A percentile compares a stretch with the other conserved stretches of the same genome.
These are phyloP conservation scores for Leucozona laternaria DNA, from an alignment of 2,888 invertebrate species.

Conservation along the genomic window DNA sequence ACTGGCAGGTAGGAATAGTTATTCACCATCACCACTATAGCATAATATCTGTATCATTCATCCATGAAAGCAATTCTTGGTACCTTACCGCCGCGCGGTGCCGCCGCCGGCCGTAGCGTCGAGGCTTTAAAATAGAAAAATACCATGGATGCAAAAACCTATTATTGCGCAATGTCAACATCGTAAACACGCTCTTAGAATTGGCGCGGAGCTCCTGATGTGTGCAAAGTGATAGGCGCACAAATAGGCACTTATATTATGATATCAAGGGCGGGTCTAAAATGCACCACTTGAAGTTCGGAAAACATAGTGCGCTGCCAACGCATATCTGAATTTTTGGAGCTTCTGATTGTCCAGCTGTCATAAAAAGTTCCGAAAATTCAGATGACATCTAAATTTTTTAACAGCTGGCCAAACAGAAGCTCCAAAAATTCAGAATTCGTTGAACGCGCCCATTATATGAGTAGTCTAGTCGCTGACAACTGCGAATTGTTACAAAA, in stretches of 20 bases:
- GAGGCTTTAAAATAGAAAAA: not conserved
- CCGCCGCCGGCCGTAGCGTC: too few relatives aligned
- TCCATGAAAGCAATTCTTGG: slow-evolving; percentile 66
- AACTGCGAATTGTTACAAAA: too few relatives aligned
- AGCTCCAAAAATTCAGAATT: too few relatives aligned
- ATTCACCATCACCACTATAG: not conserved
- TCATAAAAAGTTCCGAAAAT: too few relatives aligned
- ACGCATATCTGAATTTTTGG: too few relatives aligned
- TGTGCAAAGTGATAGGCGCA: not conserved
- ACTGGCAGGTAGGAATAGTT: not conserved
- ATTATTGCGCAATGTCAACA: slow-evolving; percentile 62
- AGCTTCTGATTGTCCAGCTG: too few relatives aligned
- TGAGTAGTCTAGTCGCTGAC: too few relatives aligned
- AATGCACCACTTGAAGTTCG: not conserved
- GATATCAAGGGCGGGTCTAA: not conserved
- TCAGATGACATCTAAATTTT: too few relatives aligned
- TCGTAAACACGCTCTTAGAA: slow-evolving; percentile 23
- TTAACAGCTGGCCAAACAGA: too few relatives aligned
- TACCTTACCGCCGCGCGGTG: slow-evolving; percentile 1
- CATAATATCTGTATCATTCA: slow-evolving; percentile 60
- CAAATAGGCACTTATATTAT: not conserved
- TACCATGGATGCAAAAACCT: slow-evolving; percentile 10
- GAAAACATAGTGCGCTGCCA: too few relatives aligned
- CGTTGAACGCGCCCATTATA: too few relatives aligned
- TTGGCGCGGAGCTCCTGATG: not conserved